Evolutionary conservation across 37 sponge, comb jelly and placozoan species (phyloP).

Genomic region (Aphrocallistes beatrix): DNA sequence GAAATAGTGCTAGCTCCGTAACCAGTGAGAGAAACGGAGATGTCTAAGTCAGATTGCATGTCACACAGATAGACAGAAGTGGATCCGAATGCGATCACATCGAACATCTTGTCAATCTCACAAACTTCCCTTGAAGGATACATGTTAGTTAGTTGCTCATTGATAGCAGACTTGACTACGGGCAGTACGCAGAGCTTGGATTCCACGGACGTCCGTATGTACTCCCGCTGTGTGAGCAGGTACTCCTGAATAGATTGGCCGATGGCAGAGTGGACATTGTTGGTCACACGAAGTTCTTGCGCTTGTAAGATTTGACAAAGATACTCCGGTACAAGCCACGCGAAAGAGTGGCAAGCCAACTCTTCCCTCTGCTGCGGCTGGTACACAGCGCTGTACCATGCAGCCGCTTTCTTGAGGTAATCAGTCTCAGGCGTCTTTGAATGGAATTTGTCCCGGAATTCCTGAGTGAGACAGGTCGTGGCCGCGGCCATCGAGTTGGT

Average conservation of each 20-base stretch:
- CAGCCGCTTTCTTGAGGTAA: background rate
- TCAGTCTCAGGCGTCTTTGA: background rate
- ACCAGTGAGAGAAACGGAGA: background rate
- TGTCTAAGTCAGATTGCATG: constrained; percentile 1
- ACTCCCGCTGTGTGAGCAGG: background rate
- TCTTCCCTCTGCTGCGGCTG: background rate
- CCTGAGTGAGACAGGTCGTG: background rate
- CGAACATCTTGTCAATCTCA: background rate
- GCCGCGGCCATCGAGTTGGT: background rate
- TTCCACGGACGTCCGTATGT: background rate
- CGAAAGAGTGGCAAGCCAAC: background rate
- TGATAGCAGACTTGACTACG: background rate
- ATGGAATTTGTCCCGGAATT: background rate
- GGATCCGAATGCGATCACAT: background rate
- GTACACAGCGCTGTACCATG: background rate
- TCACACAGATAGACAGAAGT: background rate
- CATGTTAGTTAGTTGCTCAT: background rate
- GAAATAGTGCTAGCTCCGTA: background rate
- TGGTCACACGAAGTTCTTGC: background rate
- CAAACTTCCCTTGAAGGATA: background rate
- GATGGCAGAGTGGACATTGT: background rate
- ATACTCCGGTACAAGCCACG: background rate
- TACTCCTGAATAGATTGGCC: background rate
- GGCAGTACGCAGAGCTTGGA: background rate
- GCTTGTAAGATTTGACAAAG: background rate